Conservation (phyloP, 2,888 invertebrate species). For the Drosophila greeni region DNA sequence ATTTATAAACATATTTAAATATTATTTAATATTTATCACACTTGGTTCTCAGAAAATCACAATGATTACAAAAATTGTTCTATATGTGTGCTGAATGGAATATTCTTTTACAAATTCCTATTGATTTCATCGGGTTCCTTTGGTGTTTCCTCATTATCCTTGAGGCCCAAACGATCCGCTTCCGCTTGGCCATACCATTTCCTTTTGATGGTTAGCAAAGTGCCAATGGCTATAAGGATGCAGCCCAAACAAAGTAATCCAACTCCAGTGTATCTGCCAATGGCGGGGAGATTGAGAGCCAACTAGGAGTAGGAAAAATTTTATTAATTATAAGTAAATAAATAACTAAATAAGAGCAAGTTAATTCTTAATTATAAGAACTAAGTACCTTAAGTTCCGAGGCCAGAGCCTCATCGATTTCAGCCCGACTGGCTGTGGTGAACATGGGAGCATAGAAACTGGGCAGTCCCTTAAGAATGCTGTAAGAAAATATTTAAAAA, state of each 20-base stretch:
- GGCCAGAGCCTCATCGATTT: conserved; percentile 59
- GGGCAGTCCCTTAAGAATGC: conserved; percentile 62
- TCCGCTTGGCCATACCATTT: conserved; percentile 67
- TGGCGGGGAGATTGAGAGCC: conserved; percentile 61
- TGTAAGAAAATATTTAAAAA: conserved; percentile 12
- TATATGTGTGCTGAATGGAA: neutral
- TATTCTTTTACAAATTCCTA: neutral
- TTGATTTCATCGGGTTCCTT: neutral
- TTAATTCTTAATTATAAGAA: too few species aligned
- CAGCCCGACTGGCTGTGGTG: conserved; percentile 61
- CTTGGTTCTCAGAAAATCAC: conserved; percentile 9
- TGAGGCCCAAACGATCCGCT: conserved; percentile 41
- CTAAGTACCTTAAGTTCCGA: conserved; percentile 56
- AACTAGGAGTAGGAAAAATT: conserved; percentile 59
- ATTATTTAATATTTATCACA: conserved; percentile 19
- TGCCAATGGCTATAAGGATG: conserved; percentile 57
- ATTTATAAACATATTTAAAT: neutral
- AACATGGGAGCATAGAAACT: conserved; percentile 74
- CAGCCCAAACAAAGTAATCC: conserved; percentile 66
- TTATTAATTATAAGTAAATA: neutral
- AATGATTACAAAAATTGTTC: neutral
- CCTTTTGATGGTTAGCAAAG: conserved; percentile 59
- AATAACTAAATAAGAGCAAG: too few species aligned
- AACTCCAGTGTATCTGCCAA: conserved; percentile 69
- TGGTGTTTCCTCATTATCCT: conserved; percentile 14